Base-by-base conservation (phyloP, 2,113 vertebrate species). In the Gallinago undulata region DNA sequence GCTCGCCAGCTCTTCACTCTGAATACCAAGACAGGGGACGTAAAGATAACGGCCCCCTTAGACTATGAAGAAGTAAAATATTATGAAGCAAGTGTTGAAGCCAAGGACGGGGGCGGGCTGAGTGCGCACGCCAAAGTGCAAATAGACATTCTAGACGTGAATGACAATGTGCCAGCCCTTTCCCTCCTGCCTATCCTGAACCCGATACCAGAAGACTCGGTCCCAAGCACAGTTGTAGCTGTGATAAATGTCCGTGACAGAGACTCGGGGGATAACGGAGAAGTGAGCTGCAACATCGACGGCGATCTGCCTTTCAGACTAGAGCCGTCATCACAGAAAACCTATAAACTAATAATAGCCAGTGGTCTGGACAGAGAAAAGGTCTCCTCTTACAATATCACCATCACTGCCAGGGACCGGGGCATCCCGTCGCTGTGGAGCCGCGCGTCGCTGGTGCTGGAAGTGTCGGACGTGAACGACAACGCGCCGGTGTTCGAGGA, bases 11-110 rank as follows among this genome's bases (percentile, higher is more conserved):
- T 94, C 0, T 98, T 98, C 85, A 60, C 50, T 6, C 73, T 99
- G 17, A 91, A 99, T 41, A 24, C 97, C 11, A 84, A 74, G 6
- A 98, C 91, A 4, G 99, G 99, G 2, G 97, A 98, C 12, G 98
- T 99, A 11, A 97, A 53, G 12, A 67, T 98, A 4, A 95, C 57
- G 37, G 97, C 94, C 7, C 21, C 35, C 1, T 74, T 99, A 43
- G 98, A 99, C 94, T 99, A 98, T 13, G 98, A 99, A 97, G 97
- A 97, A 74, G 27, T 19, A 3, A 99, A 96, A 77, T 93, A 97
- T 25, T 98, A 98, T 10, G 98, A 98, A 76, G 79, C 98, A 1
- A 97, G 39, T 37, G 72, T 99, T 21, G 97, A 98, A 88, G 98
- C 98, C 5, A 98, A 95, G 66, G 99, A 99, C 19, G 97, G 98